Percentiles rank a stretch among this genome's conserved stretches.
Evolutionary conservation across 1,140 invertebrate genomes (phyloP).

Genomic region (Tribolium madens): DNA sequence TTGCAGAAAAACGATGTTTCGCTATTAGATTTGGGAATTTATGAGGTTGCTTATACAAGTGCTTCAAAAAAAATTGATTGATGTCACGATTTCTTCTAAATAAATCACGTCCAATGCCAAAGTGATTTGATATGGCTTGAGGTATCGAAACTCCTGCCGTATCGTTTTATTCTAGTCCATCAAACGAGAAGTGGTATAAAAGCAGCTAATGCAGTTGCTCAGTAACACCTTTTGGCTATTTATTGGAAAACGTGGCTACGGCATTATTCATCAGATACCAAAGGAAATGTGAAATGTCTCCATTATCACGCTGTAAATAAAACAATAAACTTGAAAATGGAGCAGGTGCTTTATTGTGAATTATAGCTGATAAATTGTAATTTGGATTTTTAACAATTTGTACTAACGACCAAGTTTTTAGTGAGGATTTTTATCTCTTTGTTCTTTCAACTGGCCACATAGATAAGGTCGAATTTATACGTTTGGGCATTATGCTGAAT

Average conservation of each 20-base stretch:
- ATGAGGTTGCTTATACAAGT: slow-evolving; percentile 11
- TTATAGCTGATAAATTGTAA: neutral
- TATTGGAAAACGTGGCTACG: slow-evolving; percentile 21
- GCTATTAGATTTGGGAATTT: neutral
- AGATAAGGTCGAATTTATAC: neutral
- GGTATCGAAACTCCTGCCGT: slow-evolving; percentile 19
- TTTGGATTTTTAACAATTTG: neutral
- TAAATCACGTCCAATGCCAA: slow-evolving; percentile 22
- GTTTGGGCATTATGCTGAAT: neutral
- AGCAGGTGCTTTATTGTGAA: neutral
- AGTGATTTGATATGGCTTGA: slow-evolving; percentile 29
- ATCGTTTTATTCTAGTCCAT: slow-evolving; percentile 32
- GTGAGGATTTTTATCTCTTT: neutral
- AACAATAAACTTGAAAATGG: neutral
- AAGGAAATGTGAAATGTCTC: slow-evolving; percentile 10
- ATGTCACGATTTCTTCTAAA: slow-evolving; percentile 32
- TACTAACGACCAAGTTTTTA: neutral
- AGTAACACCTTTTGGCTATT: slow-evolving; percentile 34
- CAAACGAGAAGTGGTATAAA: slow-evolving; percentile 31
- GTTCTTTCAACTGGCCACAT: neutral
- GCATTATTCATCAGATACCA: neutral
- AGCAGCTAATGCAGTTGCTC: slow-evolving; percentile 30
- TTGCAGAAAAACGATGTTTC: neutral
- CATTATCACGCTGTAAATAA: neutral
- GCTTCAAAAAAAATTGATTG: slow-evolving; percentile 10